phyloP scores from a whole-genome alignment of 2,113 vertebrate genomes.

The Dunckerocampus dactyliophorus region DNA sequence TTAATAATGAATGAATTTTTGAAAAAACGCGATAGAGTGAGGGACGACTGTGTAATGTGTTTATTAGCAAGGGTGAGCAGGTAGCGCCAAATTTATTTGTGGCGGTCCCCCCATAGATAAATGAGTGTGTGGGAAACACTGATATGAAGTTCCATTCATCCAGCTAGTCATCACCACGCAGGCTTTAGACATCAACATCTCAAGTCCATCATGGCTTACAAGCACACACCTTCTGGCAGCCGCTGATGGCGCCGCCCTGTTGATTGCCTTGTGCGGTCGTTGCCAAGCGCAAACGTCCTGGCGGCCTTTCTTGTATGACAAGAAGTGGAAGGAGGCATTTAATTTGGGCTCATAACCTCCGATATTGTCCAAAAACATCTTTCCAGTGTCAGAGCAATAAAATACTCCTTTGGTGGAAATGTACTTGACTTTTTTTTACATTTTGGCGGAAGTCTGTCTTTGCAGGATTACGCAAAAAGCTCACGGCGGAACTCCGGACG shows the following conservation, averaged over 20 bases:
- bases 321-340: background rate
- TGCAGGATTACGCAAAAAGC: constrained; percentile 7
- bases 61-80: no score
- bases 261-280: background rate
- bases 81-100: no score
- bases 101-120: no score
- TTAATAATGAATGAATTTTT: no score
- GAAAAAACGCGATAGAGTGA: no score
- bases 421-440: background rate
- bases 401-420: background rate
- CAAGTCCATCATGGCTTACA: background rate
- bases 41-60: no score
- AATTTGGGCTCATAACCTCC: background rate
- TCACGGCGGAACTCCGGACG: background rate
- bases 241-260: background rate
- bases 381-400: background rate
- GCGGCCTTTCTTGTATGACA: background rate
- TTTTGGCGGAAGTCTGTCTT: constrained; percentile 3
- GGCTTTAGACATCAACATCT: background rate
- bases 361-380: background rate
- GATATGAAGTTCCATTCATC: no score
- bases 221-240: background rate
- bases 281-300: background rate
- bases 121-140: no score
- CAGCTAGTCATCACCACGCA: background rate